These are phyloP conservation scores for Lydus trimaculatus DNA, from an alignment of 2,888 invertebrate species.

Conservation along the genomic window DNA sequence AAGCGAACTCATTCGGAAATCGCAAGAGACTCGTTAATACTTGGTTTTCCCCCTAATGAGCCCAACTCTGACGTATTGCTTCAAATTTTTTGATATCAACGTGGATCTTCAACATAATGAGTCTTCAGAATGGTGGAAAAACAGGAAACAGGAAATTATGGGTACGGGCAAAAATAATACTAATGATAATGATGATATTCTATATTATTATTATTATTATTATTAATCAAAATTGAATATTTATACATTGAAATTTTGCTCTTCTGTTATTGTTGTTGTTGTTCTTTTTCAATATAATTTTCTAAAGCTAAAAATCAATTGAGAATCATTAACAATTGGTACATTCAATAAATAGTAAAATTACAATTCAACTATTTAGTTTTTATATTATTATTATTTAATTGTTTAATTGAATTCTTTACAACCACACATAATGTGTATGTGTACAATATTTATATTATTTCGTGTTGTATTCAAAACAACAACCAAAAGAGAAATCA, in stretches of 20 bases:
- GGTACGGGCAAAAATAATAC: not conserved
- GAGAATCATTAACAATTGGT: not conserved
- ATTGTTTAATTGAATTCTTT: conserved; percentile 17
- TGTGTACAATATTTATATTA: conserved; percentile 21
- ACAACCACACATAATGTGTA: conserved; percentile 20
- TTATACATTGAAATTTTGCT: not conserved
- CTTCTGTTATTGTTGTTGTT: not conserved
- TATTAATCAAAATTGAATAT: not conserved
- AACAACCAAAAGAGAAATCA: not conserved
- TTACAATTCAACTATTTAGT: not conserved
- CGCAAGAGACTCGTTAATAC: too few relatives aligned
- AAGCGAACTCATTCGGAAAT: too few relatives aligned
- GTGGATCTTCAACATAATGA: too few relatives aligned
- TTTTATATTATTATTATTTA: not conserved
- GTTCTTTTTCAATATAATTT: not conserved
- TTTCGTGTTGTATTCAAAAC: not conserved
- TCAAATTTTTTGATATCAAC: too few relatives aligned
- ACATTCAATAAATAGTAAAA: not conserved
- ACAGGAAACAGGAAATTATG: not conserved
- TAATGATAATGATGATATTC: not conserved
- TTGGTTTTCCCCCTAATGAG: too few relatives aligned
- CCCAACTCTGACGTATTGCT: too few relatives aligned
- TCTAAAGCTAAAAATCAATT: not conserved
- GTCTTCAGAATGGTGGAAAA: not conserved
- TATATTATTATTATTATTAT: not conserved